Evolutionary conservation across 2,888 invertebrate species (phyloP), one percentile per base, ranked within the genome.

Genomic region (Lasius fuliginosus): DNA sequence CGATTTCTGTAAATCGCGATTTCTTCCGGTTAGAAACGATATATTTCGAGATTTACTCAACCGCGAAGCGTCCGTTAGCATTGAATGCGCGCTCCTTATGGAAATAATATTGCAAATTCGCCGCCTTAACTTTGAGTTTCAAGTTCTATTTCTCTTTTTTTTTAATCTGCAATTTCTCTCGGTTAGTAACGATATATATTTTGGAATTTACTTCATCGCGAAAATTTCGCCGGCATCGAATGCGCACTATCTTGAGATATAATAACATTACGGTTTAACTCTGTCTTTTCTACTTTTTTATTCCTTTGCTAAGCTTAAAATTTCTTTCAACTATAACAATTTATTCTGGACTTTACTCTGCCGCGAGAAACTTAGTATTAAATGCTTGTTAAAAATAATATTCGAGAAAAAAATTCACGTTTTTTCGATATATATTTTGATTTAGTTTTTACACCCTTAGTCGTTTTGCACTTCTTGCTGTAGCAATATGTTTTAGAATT

Each of bases 241-340:
- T 75, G 58, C 58, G 36, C 12, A 18, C 6, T 64, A 56, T 53
- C 40, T 33, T 8, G 12, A 15, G 60, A 79, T 42, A 62, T 68
- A 81, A 81, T 81, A 71, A n/a, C 46, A 42, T 60, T 56, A 68
- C 30, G 15, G 15, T 60, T 79, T 71, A 81, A 81, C 73, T 71
- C 18, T 23, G 4, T 42, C 27, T 69, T 23, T 23, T 36, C 18
- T 33, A 73, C 46, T 23, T 81, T 81, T 81, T 73, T 73, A 73
- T 49, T 49, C 4, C 2, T 36, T 46, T 8, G 3, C 15, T 71
- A 79, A 79, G 46, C 68, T 46, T 27, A 18, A 71, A 69, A 71
- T 81, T 81, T 81, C 60, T 73, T 73, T 60, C 36, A 18, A 12
- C 30, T 42, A 18, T 71, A 73, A 73, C 60, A n/a, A 79, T 60